Evolutionary conservation across 1,140 invertebrate species (phyloP).

Genomic region (Caenorhabditis remanei): DNA sequence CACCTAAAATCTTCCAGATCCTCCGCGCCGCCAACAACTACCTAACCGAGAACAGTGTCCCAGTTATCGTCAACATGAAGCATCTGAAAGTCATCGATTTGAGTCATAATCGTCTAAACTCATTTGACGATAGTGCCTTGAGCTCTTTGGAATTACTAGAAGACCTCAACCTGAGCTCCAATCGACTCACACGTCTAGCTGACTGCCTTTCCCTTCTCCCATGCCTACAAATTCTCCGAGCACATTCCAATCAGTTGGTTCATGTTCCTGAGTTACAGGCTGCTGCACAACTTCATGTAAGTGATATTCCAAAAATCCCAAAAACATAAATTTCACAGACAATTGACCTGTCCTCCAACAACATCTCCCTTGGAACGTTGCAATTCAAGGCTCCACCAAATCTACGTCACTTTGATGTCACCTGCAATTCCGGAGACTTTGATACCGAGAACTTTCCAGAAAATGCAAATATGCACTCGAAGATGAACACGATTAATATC

Average conservation of each 20-base stretch:
- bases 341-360: slow-evolving; percentile 61
- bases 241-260: slow-evolving; percentile 63
- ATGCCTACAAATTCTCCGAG: slow-evolving; percentile 53
- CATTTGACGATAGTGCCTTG: slow-evolving; percentile 63
- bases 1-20: slow-evolving; percentile 46
- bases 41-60: slow-evolving; percentile 57
- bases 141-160: slow-evolving; percentile 51
- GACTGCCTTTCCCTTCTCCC: slow-evolving; percentile 54
- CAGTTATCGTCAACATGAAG: slow-evolving; percentile 53
- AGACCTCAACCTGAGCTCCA: slow-evolving; percentile 63
- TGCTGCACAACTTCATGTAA: slow-evolving; percentile 21
- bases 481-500: slow-evolving; percentile 41
- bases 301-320: neutral
- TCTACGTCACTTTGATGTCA: slow-evolving; percentile 57
- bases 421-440: slow-evolving; percentile 59
- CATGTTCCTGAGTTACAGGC: slow-evolving; percentile 38
- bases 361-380: slow-evolving; percentile 39
- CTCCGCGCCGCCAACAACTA: slow-evolving; percentile 55
- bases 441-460: slow-evolving; percentile 27
- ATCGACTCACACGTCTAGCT: slow-evolving; percentile 43
- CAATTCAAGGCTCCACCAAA: slow-evolving; percentile 56
- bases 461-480: neutral
- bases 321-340: slow-evolving; percentile 26
- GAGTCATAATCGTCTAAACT: slow-evolving; percentile 56
- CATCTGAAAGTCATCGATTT: slow-evolving; percentile 56